Base-by-base conservation (phyloP, 2,888 invertebrate genomes). In the Mesorhabditis sp. region DNA sequence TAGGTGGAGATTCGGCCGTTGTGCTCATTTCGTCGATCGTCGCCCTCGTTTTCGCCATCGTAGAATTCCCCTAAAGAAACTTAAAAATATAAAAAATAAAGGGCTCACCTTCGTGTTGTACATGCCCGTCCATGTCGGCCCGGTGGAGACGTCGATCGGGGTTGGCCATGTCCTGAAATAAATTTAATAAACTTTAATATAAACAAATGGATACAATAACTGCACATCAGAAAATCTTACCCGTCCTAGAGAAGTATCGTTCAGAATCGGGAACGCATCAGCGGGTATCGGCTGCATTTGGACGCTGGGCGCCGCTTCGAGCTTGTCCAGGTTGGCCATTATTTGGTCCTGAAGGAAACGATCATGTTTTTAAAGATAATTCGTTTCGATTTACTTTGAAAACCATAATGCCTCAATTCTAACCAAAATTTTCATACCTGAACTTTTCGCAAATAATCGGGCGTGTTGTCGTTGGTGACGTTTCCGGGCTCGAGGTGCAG, bases 401-500 rank as follows among this genome's bases (percentile, higher is more conserved):
- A 44, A 15, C 43, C n/a, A 45, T 15, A 45, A 58, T 28, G 15
- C 10, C 10, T 10, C 7, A 13, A 13, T 58, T 58, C n/a, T 58
- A 15, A 28, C 7, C n/a, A 28, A 15, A 7, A 7, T 15, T 13
- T 15, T 10, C 28, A 77, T 65, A 66, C 74, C 74, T 82, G 78
- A 10, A 83, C 72, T 43, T 76, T 76, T 41, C 70, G 66, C 44
- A 83, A 67, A 62, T 78, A 77, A 2, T 81, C 83, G 4, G 77
- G 41, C 63, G 74, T 76, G 66, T 83, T 80, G 15, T 81, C 80
- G 67, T 83, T 78, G 13, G 72, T 58, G 5, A 73, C 76, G 62
- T 73, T 74, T 5, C 80, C 77, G 4, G 81, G 77, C 41, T 83
- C 82, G 61, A 84, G 81, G 74, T 84, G 84, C 43, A 84, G 80